Base-by-base conservation (phyloP, 2,113 vertebrate genomes). In the Etheostoma cragini region DNA sequence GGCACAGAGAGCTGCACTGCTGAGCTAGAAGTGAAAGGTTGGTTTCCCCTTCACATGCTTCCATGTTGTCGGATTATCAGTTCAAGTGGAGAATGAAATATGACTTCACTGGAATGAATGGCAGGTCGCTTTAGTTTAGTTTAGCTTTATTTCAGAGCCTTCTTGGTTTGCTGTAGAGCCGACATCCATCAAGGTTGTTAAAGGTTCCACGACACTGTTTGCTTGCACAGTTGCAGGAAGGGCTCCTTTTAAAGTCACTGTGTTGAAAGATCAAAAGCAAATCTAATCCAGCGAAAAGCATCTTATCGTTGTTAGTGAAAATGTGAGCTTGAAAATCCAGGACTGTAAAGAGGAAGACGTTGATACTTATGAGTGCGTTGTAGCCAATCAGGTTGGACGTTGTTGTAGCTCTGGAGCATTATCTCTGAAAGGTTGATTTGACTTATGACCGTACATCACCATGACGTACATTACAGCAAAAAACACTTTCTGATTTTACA, bases 11-110 rank as follows among this genome's bases (percentile, higher is more conserved):
- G 96, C 81, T 98, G 97, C 94, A 96, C 94, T 61, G 22, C 96
- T 81, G 96, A 97, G 56, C 87, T 99, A 33, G 96, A 94, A 95
- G 97, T 97, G 21, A 98, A 97, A 98, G 97, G 98, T 98, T 94
- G 6, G 97, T 89, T 53, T 60, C 42, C 26, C 26, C 16, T 54
- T 24, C 11, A 3, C 45, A 22, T 12, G 21, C 64, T 62, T 22
- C 16, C 30, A 73, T 19, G 19, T 4, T 21, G 11, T 47, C 45
- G 26, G 33, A 5, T 15, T 45, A 54, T 24, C 7, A 63, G 35
- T 47, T 35, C 2, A 45, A 38, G 14, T 69, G 0, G 21, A 67
- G 8, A 35, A 11, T 30, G 4, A 8, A 13, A 45, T 15, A 0
- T 49, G 1, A 3, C 22, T 15, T 61, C 19, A 38, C 3, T 8